A percentile compares a stretch with the other conserved stretches of the same genome.
These are phyloP conservation scores for Discoglossus pictus DNA, from an alignment of 2,797 vertebrate species.

Conservation along the genomic window DNA sequence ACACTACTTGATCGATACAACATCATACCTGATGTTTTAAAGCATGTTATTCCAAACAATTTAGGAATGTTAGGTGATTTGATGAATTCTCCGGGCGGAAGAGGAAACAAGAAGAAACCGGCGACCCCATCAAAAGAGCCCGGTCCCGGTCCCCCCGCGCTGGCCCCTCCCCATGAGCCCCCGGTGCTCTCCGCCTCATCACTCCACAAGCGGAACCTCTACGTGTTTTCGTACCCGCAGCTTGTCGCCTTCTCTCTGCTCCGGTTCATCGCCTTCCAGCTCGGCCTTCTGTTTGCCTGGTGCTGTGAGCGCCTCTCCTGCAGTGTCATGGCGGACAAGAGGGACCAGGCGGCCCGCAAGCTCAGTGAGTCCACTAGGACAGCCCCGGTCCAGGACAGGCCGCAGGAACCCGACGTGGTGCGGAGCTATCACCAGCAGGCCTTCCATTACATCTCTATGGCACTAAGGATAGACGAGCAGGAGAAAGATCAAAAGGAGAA, in stretches of 20 bases:
- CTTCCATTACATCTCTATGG: conserved; percentile 89
- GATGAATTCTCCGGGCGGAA: conserved; percentile 82
- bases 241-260: conserved; percentile 71
- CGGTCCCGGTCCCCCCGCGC: conserved; percentile 57
- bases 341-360: conserved; percentile 52
- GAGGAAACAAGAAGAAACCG: conserved; percentile 69
- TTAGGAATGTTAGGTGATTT: too few relatives aligned
- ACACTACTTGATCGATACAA: too few relatives aligned
- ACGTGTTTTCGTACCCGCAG: conserved; percentile 71
- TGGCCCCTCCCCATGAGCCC: conserved; percentile 51
- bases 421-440: conserved; percentile 88
- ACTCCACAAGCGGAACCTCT: conserved; percentile 69
- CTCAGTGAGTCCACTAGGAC: conserved; percentile 23
- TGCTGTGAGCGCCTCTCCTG: conserved; percentile 69
- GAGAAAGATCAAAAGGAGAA: conserved; percentile 89
- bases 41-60: too few relatives aligned
- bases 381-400: conserved; percentile 45
- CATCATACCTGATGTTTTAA: too few relatives aligned
- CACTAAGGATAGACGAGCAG: conserved; percentile 88
- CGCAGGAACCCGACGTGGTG: conserved; percentile 75
- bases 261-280: conserved; percentile 68
- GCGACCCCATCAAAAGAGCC: conserved; percentile 26
- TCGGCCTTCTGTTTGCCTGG: conserved; percentile 75
- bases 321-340: conserved; percentile 77
- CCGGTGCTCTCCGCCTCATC: conserved; percentile 56